phyloP scores from a whole-genome alignment of 1,140 invertebrate species.

The Proales similis region DNA sequence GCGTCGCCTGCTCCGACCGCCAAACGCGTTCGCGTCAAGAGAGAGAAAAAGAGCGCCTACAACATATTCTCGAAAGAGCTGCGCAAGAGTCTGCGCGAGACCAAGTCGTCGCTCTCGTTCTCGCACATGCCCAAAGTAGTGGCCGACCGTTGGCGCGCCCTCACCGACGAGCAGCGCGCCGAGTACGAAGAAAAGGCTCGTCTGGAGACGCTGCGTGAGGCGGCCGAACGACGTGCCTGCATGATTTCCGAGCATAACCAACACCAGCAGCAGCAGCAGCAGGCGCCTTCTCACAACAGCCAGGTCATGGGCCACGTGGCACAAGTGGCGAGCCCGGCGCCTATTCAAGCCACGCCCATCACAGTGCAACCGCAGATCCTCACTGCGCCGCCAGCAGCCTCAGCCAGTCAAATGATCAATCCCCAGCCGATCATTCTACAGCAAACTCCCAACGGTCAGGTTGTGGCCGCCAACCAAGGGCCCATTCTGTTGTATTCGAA shows the following conservation, averaged over 20 bases:
- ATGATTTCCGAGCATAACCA: background rate
- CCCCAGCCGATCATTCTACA: background rate
- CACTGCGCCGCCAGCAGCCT: background rate
- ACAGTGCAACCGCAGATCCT: background rate
- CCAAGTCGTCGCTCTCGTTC: constrained; percentile 7
- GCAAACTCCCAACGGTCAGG: background rate
- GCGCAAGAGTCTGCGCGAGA: background rate
- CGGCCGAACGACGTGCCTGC: background rate
- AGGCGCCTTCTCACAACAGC: background rate
- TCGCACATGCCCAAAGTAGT: constrained; percentile 30
- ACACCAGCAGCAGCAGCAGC: background rate
- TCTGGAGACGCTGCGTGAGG: background rate
- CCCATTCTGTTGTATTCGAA: background rate
- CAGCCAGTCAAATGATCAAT: background rate
- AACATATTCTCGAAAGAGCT: constrained; percentile 14
- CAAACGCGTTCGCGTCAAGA: constrained; percentile 8
- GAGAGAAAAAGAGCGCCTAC: constrained; percentile 17
- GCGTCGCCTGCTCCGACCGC: background rate
- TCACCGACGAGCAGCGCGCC: constrained; percentile 11
- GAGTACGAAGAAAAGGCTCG: constrained; percentile 19
- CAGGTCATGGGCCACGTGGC: background rate
- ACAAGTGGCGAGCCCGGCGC: background rate
- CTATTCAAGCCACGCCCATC: background rate
- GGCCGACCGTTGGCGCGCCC: constrained; percentile 8
- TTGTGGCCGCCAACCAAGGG: background rate